A percentile compares a stretch with the other conserved stretches of the same genome.
Conservation (phyloP, 2,113 vertebrate genomes). For the Phalacrocorax aristotelis region DNA sequence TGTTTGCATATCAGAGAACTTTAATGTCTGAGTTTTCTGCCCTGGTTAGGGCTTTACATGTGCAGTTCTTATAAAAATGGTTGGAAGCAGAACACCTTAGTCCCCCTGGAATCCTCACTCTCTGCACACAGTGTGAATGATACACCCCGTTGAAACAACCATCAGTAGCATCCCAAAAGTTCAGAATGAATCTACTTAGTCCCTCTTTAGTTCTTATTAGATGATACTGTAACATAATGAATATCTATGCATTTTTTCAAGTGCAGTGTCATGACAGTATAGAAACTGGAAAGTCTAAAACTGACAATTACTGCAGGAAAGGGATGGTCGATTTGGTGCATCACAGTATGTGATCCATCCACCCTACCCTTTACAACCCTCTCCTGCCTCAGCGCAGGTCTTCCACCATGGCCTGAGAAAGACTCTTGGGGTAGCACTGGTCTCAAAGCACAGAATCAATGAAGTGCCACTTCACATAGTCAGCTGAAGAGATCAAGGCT, state of each 20-base stretch:
- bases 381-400: background rate
- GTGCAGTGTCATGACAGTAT: background rate
- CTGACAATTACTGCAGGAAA: background rate
- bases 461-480: background rate
- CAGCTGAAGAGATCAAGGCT: background rate
- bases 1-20: background rate
- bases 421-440: rapidly evolving
- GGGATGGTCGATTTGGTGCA: background rate
- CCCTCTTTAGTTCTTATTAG: background rate
- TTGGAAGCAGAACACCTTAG: background rate
- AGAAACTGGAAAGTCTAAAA: background rate
- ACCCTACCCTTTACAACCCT: background rate
- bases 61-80: rapidly evolving
- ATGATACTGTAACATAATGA: background rate
- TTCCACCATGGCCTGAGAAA: background rate
- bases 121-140: background rate
- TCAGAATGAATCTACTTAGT: background rate
- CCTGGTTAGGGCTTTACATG: background rate
- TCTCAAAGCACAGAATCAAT: background rate
- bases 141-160: background rate
- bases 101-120: background rate
- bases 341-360: background rate
- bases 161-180: background rate
- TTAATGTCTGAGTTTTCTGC: background rate
- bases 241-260: background rate